phyloP scores from a whole-genome alignment of 35 echinoderm and acorn worm genomes.

The Strongylocentrotus purpuratus region DNA sequence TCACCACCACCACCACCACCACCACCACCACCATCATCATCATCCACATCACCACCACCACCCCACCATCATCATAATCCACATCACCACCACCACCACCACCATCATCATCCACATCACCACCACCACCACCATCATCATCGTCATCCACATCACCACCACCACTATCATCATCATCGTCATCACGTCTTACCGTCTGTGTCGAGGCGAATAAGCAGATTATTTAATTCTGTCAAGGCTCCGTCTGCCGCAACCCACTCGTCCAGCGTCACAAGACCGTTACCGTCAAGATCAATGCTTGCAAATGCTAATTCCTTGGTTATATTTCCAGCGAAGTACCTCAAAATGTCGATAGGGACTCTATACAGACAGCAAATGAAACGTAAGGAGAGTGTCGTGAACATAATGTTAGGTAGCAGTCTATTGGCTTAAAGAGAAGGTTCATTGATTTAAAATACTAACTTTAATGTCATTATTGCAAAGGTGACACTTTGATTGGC shows the following conservation, averaged over 20 bases:
- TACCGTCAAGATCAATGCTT: not conserved
- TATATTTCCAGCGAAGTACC: not conserved
- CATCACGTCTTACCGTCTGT: not conserved
- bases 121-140: not conserved
- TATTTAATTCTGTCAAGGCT: not conserved
- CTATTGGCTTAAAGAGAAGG: too few relatives aligned
- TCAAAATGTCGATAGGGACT: not conserved
- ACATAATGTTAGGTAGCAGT: too few relatives aligned
- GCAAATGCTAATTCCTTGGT: not conserved
- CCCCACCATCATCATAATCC: not conserved
- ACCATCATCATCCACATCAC: not conserved
- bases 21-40: too few relatives aligned
- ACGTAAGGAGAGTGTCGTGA: too few relatives aligned
- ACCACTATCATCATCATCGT: not conserved
- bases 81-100: not conserved
- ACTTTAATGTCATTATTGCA: too few relatives aligned
- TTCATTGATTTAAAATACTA: too few relatives aligned
- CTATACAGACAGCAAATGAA: not conserved
- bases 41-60: not conserved
- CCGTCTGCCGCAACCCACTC: not conserved
- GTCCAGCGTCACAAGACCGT: not conserved
- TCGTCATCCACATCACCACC: not conserved
- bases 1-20: too few relatives aligned
- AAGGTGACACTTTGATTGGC: too few relatives aligned
- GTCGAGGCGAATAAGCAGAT: not conserved